Evolutionary conservation across 2,113 vertebrate genomes (phyloP).

Genomic region (Clarias magur): DNA sequence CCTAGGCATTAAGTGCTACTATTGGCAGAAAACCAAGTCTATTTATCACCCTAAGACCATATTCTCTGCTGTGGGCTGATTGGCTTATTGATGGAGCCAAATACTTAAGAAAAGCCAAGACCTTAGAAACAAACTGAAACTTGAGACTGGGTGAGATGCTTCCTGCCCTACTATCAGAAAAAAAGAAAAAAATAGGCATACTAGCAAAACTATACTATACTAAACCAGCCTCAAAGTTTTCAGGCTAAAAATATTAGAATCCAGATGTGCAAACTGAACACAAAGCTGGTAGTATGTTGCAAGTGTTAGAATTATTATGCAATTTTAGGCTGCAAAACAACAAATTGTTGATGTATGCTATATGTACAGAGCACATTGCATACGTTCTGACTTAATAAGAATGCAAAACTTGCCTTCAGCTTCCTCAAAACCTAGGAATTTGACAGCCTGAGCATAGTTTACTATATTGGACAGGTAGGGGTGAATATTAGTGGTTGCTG

Average conservation of each 20-base stretch:
- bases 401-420: conserved; percentile 84
- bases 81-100: not conserved
- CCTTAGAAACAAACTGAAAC: not conserved
- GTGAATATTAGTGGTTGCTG: conserved; percentile 97
- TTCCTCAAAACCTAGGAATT: conserved; percentile 94
- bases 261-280: not conserved
- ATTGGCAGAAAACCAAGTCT: not conserved
- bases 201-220: not conserved
- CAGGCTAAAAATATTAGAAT: not conserved
- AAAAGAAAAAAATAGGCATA: not conserved
- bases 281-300: not conserved
- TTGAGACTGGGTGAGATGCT: not conserved
- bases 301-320: not conserved
- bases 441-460: conserved; percentile 98
- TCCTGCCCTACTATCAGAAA: not conserved
- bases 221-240: not conserved
- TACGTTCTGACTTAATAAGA: not conserved
- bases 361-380: not conserved
- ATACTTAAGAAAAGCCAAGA: not conserved
- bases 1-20: not conserved
- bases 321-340: not conserved
- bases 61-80: not conserved
- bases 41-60: not conserved
- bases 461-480: conserved; percentile 95
- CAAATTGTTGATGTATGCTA: not conserved